Conservation (phyloP, 1,140 invertebrate species). For the Goniozus legneri region DNA sequence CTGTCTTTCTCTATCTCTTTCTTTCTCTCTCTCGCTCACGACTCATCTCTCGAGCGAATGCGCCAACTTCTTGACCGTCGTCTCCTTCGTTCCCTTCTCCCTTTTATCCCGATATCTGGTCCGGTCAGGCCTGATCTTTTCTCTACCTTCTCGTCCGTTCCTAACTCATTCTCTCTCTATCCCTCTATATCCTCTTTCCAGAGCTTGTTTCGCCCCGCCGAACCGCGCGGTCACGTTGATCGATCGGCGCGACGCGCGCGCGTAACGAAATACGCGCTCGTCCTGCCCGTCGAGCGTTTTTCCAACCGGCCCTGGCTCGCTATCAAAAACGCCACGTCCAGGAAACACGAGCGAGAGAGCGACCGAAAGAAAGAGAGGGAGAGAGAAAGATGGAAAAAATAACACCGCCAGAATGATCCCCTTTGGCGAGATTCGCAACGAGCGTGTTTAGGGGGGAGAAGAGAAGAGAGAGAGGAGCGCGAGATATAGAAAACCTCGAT, state of each 20-base stretch:
- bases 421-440: background rate
- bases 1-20: background rate
- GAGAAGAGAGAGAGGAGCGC: too few relatives aligned
- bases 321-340: conserved; percentile 5
- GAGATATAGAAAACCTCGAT: too few relatives aligned
- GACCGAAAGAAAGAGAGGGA: background rate
- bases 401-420: too few relatives aligned
- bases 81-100: conserved; percentile 6
- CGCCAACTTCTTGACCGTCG: conserved; percentile 18
- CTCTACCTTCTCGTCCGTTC: conserved; percentile 4
- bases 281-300: conserved; percentile 32
- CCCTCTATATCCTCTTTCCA: background rate
- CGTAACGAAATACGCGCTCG: conserved; percentile 30
- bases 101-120: too few relatives aligned
- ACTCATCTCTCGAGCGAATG: too few relatives aligned
- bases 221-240: conserved; percentile 34
- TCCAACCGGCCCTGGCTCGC: conserved; percentile 18
- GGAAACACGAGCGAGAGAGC: background rate
- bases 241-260: conserved; percentile 34
- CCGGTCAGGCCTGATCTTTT: background rate
- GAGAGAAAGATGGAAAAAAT: background rate
- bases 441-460: too few relatives aligned
- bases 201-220: conserved; percentile 7
- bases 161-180: conserved; percentile 5
- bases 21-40: background rate